Percentiles rank a stretch among this genome's conserved stretches.
phyloP scores from a whole-genome alignment of 2,888 invertebrate genomes.

The Epirrhoe tristata region DNA sequence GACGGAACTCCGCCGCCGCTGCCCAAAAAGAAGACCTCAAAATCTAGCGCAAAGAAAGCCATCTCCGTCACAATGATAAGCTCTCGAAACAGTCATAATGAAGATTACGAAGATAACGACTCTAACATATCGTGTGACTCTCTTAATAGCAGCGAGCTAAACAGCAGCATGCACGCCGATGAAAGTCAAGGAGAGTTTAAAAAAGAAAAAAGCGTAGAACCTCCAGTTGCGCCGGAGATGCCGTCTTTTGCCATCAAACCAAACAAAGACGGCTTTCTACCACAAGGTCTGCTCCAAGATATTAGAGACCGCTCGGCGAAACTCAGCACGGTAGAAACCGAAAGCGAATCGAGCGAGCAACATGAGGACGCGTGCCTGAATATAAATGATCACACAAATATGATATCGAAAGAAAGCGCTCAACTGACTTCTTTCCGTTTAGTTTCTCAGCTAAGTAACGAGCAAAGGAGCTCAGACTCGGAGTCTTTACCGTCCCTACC shows the following conservation, averaged over 20 bases:
- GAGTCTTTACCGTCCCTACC: slow-evolving; percentile 59
- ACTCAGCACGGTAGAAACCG: slow-evolving; percentile 77
- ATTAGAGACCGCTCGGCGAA: slow-evolving; percentile 88
- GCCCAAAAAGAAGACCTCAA: slow-evolving; percentile 87
- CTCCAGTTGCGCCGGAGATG: slow-evolving; percentile 70
- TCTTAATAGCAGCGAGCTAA: slow-evolving; percentile 89
- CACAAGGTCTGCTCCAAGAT: slow-evolving; percentile 88
- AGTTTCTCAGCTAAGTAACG: slow-evolving; percentile 80
- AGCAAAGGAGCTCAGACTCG: slow-evolving; percentile 62
- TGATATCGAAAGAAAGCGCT: slow-evolving; percentile 76
- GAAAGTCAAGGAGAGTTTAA: slow-evolving; percentile 79
- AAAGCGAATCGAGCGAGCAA: slow-evolving; percentile 70
- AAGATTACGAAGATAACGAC: slow-evolving; percentile 90
- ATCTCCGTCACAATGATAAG: slow-evolving; percentile 86
- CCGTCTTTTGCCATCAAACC: slow-evolving; percentile 61
- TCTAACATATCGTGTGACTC: slow-evolving; percentile 94
- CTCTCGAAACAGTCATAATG: slow-evolving; percentile 86
- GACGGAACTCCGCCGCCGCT: slow-evolving; percentile 90
- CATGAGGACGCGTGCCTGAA: slow-evolving; percentile 72
- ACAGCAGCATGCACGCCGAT: slow-evolving; percentile 80
- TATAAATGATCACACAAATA: slow-evolving; percentile 79
- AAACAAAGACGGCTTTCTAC: slow-evolving; percentile 84
- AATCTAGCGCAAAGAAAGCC: slow-evolving; percentile 78
- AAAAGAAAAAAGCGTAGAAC: slow-evolving; percentile 71
- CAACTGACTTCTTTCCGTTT: slow-evolving; percentile 82